Base-by-base conservation (phyloP, 2,888 invertebrate genomes). In the Sarcophaga variegata region DNA sequence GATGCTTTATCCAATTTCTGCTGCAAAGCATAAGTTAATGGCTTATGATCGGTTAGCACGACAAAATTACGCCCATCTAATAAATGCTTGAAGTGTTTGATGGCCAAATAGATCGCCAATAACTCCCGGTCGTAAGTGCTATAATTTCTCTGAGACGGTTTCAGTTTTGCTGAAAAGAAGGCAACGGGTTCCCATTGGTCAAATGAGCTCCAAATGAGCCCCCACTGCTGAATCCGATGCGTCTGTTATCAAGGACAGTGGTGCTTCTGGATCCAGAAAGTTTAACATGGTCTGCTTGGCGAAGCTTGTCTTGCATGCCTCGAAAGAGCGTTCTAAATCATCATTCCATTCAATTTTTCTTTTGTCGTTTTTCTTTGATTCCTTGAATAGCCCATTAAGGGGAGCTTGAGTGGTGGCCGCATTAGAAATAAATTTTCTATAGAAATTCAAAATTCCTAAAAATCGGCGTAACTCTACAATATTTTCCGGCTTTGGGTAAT, bases 81-180 rank as follows among this genome's bases (percentile, higher is more conserved):
- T 6, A 72, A 11, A 67, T 74, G 67, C 11, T 25, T 74, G 20
- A 72, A 80, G 45, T 80, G 60, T 81, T 81, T 81, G 25, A 81
- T 74, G 0, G 60, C 22, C 60, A 76, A 69, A 37, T 87, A 87
- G 4, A 81, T 77, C 10, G 74, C 85, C 11, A 88, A 64, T 6
- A 87, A 69, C 69, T 88, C 86, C 2, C 86, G 72, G 71, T 87
- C 88, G 49, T 86, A 85, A 0, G 83, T 85, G 60, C 79, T 83
- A 59, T 86, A 86, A 10, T 78, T 79, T 54, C 54, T 70, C 59
- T 88, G 71, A 0, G 85, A 64, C 45, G 74, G 54, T 49, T 45
- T 82, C 4, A 88, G 54, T 27, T 74, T 85, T 27, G 27, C 64
- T 0, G 84, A 88, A 45, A 85, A 84, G 25, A 88, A 88, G 25